These are phyloP conservation scores for Siderastrea siderea DNA, from an alignment of 92 coral and sea anemone species.

Conservation along the genomic window DNA sequence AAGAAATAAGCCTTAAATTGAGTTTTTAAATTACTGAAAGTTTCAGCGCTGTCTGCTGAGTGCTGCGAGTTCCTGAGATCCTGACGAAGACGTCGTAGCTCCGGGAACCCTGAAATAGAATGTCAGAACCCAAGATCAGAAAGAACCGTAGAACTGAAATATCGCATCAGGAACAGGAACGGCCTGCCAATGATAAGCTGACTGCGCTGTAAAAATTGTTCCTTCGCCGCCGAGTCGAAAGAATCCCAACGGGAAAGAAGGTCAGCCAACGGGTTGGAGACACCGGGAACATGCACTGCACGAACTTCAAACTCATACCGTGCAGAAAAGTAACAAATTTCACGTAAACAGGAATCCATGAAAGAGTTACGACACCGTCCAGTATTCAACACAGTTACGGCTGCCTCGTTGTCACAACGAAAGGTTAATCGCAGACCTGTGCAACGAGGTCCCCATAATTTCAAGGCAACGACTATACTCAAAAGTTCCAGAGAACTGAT, in stretches of 20 bases:
- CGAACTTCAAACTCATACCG: too few relatives aligned
- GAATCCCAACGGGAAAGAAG: not conserved
- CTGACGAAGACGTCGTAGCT: not conserved
- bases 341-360: too few relatives aligned
- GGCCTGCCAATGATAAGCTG: not conserved
- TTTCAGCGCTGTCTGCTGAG: too few relatives aligned
- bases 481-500: slow-evolving; percentile 34
- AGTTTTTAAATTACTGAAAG: too few relatives aligned
- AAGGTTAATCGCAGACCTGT: slow-evolving; percentile 9
- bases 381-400: not conserved
- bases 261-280: not conserved
- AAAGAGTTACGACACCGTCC: too few relatives aligned
- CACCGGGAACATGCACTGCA: too few relatives aligned
- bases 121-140: too few relatives aligned
- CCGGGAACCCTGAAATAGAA: not conserved
- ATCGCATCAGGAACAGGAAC: slow-evolving; percentile 19
- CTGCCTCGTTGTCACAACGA: slow-evolving; percentile 40
- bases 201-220: not conserved
- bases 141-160: too few relatives aligned
- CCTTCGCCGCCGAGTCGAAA: not conserved
- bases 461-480: slow-evolving; percentile 38
- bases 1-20: slow-evolving; percentile 7
- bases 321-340: too few relatives aligned
- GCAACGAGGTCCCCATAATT: slow-evolving; percentile 54
- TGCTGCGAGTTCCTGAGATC: slow-evolving; percentile 16